Evolutionary conservation across 2,888 invertebrate species (phyloP).

Genomic region (Drosophila macrospina): DNA sequence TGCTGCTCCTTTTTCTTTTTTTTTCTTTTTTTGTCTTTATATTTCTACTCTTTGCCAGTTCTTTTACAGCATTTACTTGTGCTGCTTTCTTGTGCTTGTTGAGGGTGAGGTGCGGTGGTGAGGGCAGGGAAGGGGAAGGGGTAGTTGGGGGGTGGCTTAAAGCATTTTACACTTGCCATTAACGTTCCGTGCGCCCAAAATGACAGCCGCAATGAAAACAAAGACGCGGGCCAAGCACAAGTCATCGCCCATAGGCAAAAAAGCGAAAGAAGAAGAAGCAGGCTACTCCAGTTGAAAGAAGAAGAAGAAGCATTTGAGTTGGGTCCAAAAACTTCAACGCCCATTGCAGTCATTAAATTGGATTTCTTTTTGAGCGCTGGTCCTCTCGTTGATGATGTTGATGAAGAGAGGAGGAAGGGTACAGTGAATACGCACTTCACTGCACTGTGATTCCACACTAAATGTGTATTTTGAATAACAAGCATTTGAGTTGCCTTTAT

Average conservation of each 20-base stretch:
- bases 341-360: conserved; percentile 78
- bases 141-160: conserved; percentile 74
- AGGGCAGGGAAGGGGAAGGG: too few relatives aligned
- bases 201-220: conserved; percentile 82
- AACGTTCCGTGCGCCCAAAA: conserved; percentile 76
- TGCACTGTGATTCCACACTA: conserved; percentile 45
- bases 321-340: conserved; percentile 52
- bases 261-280: too few relatives aligned
- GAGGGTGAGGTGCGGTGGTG: too few relatives aligned
- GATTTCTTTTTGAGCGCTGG: conserved; percentile 69
- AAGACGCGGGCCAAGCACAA: conserved; percentile 72
- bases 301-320: conserved; percentile 51
- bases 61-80: conserved; percentile 3
- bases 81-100: conserved; percentile 35
- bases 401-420: not conserved
- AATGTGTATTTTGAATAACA: conserved; percentile 68
- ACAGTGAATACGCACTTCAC: conserved; percentile 44
- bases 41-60: conserved; percentile 7
- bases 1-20: conserved; percentile 12
- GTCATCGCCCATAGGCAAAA: conserved; percentile 58
- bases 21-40: conserved; percentile 23
- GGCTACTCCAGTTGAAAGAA: not conserved
- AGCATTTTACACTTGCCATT: conserved; percentile 82
- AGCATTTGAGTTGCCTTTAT: conserved; percentile 40
- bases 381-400: conserved; percentile 9